phyloP scores from a whole-genome alignment of 2,797 vertebrate species.

The Lepus townsendii region DNA sequence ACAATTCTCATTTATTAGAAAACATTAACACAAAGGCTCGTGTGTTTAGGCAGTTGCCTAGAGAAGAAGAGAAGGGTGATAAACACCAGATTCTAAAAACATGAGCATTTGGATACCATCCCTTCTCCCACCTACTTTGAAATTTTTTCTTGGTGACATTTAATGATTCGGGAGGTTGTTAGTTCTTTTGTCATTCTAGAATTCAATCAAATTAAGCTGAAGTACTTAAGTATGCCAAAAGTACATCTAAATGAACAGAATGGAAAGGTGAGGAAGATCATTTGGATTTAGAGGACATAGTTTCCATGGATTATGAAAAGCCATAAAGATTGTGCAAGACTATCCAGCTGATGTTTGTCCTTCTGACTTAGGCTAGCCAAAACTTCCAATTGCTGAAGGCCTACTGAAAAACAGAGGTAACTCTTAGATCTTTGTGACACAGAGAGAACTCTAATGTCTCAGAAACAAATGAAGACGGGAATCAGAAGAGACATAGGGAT shows the following conservation, averaged over 20 bases:
- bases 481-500: not conserved
- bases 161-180: slow-evolving; percentile 43
- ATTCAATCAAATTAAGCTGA: not conserved
- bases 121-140: not conserved
- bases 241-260: not conserved
- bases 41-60: not conserved
- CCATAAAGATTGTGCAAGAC: not conserved
- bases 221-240: slow-evolving; percentile 48
- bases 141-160: slow-evolving; percentile 57
- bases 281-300: not conserved
- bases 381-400: slow-evolving; percentile 18
- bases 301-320: not conserved
- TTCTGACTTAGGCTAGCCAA: not conserved
- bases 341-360: not conserved
- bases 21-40: not conserved
- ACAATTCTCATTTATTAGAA: not conserved
- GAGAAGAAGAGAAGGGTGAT: slow-evolving; percentile 13
- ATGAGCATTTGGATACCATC: slow-evolving; percentile 6
- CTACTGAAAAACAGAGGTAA: not conserved
- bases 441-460: not conserved
- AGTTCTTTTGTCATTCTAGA: not conserved
- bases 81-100: slow-evolving; percentile 58
- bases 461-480: not conserved
- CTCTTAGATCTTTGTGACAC: not conserved
- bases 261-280: not conserved